Evolutionary conservation across 2,797 vertebrate genomes (phyloP).

Genomic region (Sarcophilus harrisii): DNA sequence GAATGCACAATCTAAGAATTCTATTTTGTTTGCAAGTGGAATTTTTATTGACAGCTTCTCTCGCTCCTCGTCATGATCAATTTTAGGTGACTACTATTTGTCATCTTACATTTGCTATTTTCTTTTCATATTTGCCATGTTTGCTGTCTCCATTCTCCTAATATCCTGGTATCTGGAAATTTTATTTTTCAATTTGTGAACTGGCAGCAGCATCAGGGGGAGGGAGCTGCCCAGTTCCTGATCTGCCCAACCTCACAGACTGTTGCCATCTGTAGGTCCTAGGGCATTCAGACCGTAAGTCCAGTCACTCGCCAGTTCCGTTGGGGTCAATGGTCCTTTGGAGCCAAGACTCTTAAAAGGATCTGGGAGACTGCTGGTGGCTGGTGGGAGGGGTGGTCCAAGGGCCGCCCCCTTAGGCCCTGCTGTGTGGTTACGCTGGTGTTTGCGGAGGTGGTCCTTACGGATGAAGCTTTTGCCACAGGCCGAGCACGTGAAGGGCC

Average conservation of each 20-base stretch:
- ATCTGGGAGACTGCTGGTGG: conserved; percentile 48
- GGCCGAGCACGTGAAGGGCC: conserved; percentile 86
- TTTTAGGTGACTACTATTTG: conserved; percentile 13
- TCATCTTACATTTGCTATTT: background rate
- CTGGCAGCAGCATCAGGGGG: background rate
- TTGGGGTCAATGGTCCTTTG: conserved; percentile 75
- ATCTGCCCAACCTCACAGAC: conserved; percentile 59
- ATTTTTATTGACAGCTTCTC: background rate
- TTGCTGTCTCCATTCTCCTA: background rate
- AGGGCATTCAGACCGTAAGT: conserved; percentile 76
- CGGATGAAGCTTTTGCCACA: conserved; percentile 89
- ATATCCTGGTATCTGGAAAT: background rate
- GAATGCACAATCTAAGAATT: conserved; percentile 59
- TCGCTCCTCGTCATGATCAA: conserved; percentile 48
- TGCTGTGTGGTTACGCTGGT: conserved; percentile 85
- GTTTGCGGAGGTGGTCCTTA: conserved; percentile 87
- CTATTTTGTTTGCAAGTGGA: conserved; percentile 50
- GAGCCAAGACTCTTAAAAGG: conserved; percentile 74
- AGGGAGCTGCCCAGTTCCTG: background rate
- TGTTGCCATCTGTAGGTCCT: conserved; percentile 69
- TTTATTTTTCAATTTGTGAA: background rate
- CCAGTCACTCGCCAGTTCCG: conserved; percentile 78
- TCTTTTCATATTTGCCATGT: conserved; percentile 11
- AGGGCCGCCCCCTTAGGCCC: conserved; percentile 78
- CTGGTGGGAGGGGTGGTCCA: conserved; percentile 62